Conservation (phyloP, 1,140 invertebrate genomes). For the Varroa destructor region DNA sequence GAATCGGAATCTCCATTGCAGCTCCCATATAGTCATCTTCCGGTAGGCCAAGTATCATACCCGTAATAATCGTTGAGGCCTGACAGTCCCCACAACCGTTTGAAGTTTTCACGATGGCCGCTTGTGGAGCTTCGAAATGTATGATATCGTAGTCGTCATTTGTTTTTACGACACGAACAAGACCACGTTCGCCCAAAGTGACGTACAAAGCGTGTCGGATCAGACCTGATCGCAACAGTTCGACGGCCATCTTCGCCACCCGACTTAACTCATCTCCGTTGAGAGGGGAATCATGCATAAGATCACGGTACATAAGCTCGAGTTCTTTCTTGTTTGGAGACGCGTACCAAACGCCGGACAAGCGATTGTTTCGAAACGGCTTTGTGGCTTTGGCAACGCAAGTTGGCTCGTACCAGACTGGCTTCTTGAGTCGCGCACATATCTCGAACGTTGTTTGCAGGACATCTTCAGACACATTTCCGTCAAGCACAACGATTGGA, state of each 20-base stretch:
- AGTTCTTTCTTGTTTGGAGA: constrained; percentile 11
- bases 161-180: constrained; percentile 9
- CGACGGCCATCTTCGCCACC: constrained; percentile 7
- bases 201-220: neutral
- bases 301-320: constrained; percentile 20
- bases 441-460: constrained; percentile 52
- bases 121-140: constrained; percentile 21
- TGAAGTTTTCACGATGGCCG: constrained; percentile 8
- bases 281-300: neutral
- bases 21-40: constrained; percentile 26
- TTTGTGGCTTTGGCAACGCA: constrained; percentile 4
- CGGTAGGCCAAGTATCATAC: constrained; percentile 1
- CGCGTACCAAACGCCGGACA: constrained; percentile 4
- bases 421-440: constrained; percentile 41
- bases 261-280: constrained; percentile 6
- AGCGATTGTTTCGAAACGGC: neutral
- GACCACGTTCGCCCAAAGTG: neutral
- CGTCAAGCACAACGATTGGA: constrained; percentile 63
- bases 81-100: constrained; percentile 24
- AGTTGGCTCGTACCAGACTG: constrained; percentile 17
- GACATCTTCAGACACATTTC: constrained; percentile 55
- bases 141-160: constrained; percentile 20
- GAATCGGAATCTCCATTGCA: constrained; percentile 23
- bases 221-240: neutral
- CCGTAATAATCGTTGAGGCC: constrained; percentile 22